phyloP scores from a whole-genome alignment of 30 jellyfish, hydroid and myxozoan genomes.

The Pelagia noctiluca region DNA sequence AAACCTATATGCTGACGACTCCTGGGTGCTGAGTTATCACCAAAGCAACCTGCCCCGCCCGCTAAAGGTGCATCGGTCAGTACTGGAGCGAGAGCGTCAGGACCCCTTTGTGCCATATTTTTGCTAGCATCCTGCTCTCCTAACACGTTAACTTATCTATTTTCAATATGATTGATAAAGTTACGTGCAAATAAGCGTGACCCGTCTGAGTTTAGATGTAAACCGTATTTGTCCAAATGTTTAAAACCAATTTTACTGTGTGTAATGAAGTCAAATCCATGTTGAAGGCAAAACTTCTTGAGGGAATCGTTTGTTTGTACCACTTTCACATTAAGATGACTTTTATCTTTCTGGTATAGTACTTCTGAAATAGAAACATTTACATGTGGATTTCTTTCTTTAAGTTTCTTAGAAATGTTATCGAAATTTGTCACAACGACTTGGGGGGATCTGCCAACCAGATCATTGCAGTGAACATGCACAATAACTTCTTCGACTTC shows the following conservation, averaged over 20 bases:
- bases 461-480: neutral
- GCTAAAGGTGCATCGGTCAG: slow-evolving; percentile 17
- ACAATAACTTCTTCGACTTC: neutral
- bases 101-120: slow-evolving; percentile 2
- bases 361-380: neutral
- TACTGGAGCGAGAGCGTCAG: slow-evolving; percentile 6
- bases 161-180: slow-evolving; percentile 17
- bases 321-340: neutral
- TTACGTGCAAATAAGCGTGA: slow-evolving; percentile 17
- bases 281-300: slow-evolving; percentile 1
- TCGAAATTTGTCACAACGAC: neutral
- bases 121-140: slow-evolving; percentile 28
- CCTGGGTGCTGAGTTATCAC: neutral
- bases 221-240: slow-evolving; percentile 1
- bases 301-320: slow-evolving; percentile 10
- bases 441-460: neutral
- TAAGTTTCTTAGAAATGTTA: neutral
- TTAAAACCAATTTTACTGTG: slow-evolving; percentile 2
- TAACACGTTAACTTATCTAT: neutral
- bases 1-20: neutral
- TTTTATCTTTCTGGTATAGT: neutral
- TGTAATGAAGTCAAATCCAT: slow-evolving; percentile 9
- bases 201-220: slow-evolving; percentile 16
- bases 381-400: neutral
- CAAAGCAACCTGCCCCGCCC: slow-evolving; percentile 22